Evolutionary conservation across 2,797 vertebrate genomes (phyloP), one percentile per base, ranked within the genome.

Genomic region (Trematomus bernacchii): DNA sequence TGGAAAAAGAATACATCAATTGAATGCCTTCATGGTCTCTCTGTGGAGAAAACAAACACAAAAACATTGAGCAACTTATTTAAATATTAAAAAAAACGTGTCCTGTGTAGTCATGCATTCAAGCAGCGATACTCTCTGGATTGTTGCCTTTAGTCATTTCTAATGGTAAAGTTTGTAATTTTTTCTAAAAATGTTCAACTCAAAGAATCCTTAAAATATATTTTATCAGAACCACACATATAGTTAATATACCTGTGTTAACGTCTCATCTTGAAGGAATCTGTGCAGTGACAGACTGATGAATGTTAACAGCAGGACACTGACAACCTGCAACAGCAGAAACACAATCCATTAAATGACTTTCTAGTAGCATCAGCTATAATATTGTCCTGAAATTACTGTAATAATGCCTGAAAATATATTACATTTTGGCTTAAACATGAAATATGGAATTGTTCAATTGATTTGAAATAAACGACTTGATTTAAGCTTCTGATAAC

Each of bases 211-310:
- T 33, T 33, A 1, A 33, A 33, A 33, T 33, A 1, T 33, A 33
- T 33, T 6, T 7, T 33, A 33, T 33, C 16, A 19, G 9, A 58
- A 18, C 7, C 44, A 12, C 11, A 30, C 42, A 27, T 6, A 33
- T 7, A 33, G 33, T 33, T 6, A 33, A 33, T 33, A 33, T n/a
- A 33, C 14, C 42, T 40, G 6, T 19, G 16, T 81, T 90, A 90
- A 87, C 79, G 87, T 71, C 3, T 91, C 84, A 2, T 76, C 4
- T 0, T 80, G 37, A 1, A 77, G 1, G 65, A 46, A 8, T 50
- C 84, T 87, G 1, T 93, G 91, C 40, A 16, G 19, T 50, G 87
- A 88, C 27, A 91, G 48, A 42, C 23, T 27, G 23, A 80, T 79
- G 0, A 52, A 0, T 10, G 73, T 89, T 73, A 92, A 7, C 64